Base-by-base conservation (phyloP, 1,140 invertebrate species). In the Apis cerana region DNA sequence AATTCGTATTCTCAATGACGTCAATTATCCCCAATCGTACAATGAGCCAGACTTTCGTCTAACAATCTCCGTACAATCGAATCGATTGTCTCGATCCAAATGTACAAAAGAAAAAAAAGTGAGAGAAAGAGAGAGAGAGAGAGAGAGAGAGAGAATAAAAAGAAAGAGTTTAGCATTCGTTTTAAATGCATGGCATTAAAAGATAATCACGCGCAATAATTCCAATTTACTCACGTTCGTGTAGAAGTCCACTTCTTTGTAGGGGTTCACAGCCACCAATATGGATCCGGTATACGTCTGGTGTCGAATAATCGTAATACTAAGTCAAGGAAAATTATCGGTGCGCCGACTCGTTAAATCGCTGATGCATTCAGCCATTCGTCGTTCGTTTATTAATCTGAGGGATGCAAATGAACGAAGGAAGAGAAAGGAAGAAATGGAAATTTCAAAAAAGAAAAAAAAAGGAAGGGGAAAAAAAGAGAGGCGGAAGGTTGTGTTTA, bases 211-310 rank as follows among this genome's bases (percentile, higher is more conserved):
- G 9, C 17, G 9, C 9, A 75, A 56, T n/a, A 43, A 71, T 71
- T 54, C 2, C 11, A 75, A 74, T 70, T 27, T 77, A 89, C 88
- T 89, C n/a, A 89, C 88, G 74, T 84, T 96, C 89, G 97, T 97
- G 94, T 99, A 99, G 91, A 98, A 97, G 91, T 97, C 97, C 88
- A 99, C 95, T 89, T 97, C 96, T 94, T 98, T 98, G 95, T 99
- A 99, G 1, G 99, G 98, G 94, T 99, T 99, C 77, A 99, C 98
- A 86, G 98, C 98, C 83, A 99, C 97, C 85, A 99, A 95, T 92
- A 99, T 99, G 81, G 97, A 98, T 87, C 98, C 98, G 77, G 97
- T 97, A 93, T 98, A 98, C 64, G 97, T 98, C 97, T 98, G 94
- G 15, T 59, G 48, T 70, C 68, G 68, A 70, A 74, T 43, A 43